Percentiles rank a stretch among this genome's conserved stretches.
Evolutionary conservation across 2,797 vertebrate species (phyloP).

Genomic region (Adrianichthys oophorus): DNA sequence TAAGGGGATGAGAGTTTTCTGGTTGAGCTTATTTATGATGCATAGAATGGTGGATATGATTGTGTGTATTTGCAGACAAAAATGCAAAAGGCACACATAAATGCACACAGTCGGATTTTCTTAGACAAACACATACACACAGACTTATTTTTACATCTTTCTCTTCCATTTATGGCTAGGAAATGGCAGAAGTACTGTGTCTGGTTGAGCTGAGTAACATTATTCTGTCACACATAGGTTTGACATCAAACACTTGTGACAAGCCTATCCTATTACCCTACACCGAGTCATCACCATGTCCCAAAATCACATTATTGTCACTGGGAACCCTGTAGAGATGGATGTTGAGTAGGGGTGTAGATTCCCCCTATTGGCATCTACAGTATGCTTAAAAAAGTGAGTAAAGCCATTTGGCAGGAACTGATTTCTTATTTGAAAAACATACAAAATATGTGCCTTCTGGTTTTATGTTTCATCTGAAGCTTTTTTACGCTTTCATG

Average conservation of each 20-base stretch:
- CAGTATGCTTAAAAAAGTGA: constrained; percentile 69
- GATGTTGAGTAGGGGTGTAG: constrained; percentile 69
- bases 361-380: constrained; percentile 71
- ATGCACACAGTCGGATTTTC: constrained; percentile 27
- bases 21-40: constrained; percentile 65
- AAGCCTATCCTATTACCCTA: constrained; percentile 75
- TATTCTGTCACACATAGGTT: constrained; percentile 79
- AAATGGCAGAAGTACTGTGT: constrained; percentile 69
- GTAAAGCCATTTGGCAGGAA: constrained; percentile 71
- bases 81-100: not conserved
- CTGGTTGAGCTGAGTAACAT: constrained; percentile 78
- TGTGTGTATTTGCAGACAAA: constrained; percentile 2
- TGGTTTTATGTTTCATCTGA: constrained; percentile 65
- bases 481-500: constrained; percentile 62
- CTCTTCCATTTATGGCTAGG: constrained; percentile 72
- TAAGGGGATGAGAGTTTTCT: constrained; percentile 63
- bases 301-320: constrained; percentile 80
- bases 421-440: constrained; percentile 67
- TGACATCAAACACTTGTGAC: constrained; percentile 79
- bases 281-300: constrained; percentile 79
- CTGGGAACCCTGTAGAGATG: constrained; percentile 65
- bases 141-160: constrained; percentile 52
- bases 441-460: constrained; percentile 58
- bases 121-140: constrained; percentile 42
- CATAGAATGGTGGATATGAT: constrained; percentile 46